phyloP scores from a whole-genome alignment of 2,113 vertebrate genomes.

The Origma solitaria region DNA sequence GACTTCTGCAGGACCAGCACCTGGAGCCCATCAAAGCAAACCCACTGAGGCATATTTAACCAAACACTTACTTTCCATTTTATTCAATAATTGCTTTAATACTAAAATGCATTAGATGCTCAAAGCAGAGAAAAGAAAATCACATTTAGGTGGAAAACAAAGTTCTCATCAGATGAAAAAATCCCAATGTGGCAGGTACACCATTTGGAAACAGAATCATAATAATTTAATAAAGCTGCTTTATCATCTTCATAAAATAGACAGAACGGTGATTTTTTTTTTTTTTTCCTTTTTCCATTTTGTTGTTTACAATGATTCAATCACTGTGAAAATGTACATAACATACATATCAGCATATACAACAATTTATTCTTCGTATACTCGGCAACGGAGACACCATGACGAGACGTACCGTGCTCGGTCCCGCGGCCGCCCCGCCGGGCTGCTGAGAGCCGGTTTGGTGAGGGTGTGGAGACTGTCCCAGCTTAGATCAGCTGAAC shows the following conservation, averaged over 20 bases:
- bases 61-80: conserved; percentile 67
- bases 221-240: conserved; percentile 85
- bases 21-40: conserved; percentile 13
- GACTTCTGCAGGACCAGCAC: background rate
- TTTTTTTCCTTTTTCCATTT: background rate
- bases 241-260: conserved; percentile 83
- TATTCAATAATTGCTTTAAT: conserved; percentile 81
- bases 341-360: conserved; percentile 80
- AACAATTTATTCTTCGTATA: conserved; percentile 75
- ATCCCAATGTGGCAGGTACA: conserved; percentile 68
- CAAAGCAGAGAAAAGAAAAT: conserved; percentile 74
- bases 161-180: conserved; percentile 72
- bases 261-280: conserved; percentile 70
- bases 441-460: conserved; percentile 46
- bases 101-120: conserved; percentile 80
- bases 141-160: conserved; percentile 76
- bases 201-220: conserved; percentile 75
- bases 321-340: conserved; percentile 83
- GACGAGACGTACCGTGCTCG: conserved; percentile 60
- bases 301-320: conserved; percentile 76
- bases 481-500: conserved; percentile 65
- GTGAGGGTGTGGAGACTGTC: conserved; percentile 5
- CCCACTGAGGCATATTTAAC: conserved; percentile 48
- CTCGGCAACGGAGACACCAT: conserved; percentile 71
- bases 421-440: conserved; percentile 52